A percentile compares a stretch with the other conserved stretches of the same genome.
Conservation (phyloP, 2,888 invertebrate species). For the Alsophila aescularia region DNA sequence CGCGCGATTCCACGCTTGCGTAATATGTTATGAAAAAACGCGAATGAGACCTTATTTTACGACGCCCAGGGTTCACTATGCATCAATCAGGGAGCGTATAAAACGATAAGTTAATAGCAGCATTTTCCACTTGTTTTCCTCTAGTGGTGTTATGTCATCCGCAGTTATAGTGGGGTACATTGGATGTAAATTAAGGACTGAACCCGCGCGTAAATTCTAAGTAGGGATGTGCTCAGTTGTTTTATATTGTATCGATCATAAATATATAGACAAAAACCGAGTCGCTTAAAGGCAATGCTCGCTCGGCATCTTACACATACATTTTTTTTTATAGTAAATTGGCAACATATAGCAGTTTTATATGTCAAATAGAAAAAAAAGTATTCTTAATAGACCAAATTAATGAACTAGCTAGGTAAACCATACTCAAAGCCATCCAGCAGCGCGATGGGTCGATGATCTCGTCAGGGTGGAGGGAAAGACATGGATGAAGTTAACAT, state of each 20-base stretch:
- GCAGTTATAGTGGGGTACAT: constrained; percentile 48
- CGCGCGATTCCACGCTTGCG: constrained; percentile 21
- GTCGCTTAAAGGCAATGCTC: too few species aligned
- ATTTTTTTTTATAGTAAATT: too few species aligned
- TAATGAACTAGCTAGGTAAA: too few species aligned
- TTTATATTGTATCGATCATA: constrained; percentile 5
- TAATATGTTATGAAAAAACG: constrained; percentile 34
- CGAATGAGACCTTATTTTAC: constrained; percentile 43
- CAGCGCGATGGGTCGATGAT: too few species aligned
- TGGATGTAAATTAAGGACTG: constrained; percentile 45
- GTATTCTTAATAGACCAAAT: too few species aligned
- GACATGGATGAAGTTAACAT: too few species aligned
- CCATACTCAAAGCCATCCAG: too few species aligned
- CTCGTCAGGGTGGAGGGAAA: too few species aligned
- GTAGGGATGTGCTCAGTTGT: constrained; percentile 8
- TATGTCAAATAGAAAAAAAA: too few species aligned
- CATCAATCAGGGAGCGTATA: constrained; percentile 48
- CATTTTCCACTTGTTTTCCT: constrained; percentile 52
- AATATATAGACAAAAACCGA: not conserved
- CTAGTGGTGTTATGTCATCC: constrained; percentile 48
- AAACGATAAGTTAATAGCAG: constrained; percentile 49
- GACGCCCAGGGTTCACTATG: constrained; percentile 41
- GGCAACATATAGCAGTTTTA: too few species aligned
- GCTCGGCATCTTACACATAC: too few species aligned
- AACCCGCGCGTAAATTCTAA: constrained; percentile 15